phyloP scores from a whole-genome alignment of 2,113 vertebrate genomes.

The Cochlearius cochlearius region DNA sequence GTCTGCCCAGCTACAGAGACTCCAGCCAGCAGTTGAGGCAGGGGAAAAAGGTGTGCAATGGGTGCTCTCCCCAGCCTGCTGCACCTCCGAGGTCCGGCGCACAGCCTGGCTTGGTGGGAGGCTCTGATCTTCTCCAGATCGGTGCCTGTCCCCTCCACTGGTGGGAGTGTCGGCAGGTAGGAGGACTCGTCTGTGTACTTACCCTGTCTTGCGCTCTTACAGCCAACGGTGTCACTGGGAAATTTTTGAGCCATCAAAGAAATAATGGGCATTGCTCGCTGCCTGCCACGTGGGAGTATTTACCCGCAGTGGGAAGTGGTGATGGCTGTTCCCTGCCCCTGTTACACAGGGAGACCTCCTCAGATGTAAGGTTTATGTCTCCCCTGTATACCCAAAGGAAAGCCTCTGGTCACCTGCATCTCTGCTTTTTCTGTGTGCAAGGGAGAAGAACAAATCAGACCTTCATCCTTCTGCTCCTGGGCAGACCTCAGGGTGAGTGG shows the following conservation, averaged over 20 bases:
- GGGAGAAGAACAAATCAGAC: background rate
- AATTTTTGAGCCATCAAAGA: background rate
- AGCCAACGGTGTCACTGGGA: background rate
- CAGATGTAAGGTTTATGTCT: background rate
- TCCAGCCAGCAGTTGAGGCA: background rate
- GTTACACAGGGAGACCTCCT: background rate
- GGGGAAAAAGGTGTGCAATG: background rate
- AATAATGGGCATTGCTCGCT: background rate
- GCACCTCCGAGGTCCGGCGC: fast-evolving
- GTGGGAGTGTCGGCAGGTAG: background rate
- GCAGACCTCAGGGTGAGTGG: background rate
- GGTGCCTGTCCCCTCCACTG: background rate
- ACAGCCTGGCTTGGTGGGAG: background rate
- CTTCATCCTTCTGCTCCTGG: background rate
- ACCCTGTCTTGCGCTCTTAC: fast-evolving
- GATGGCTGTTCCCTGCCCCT: background rate
- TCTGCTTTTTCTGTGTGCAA: background rate
- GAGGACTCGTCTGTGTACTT: fast-evolving
- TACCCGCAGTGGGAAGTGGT: background rate
- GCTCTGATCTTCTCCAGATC: background rate
- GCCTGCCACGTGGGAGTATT: background rate
- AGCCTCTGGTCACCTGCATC: background rate
- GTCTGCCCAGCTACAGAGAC: background rate
- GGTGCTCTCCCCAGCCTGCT: background rate
- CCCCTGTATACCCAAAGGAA: background rate